These are phyloP conservation scores for Zaprionus capensis DNA, from an alignment of 1,140 invertebrate genomes.

Conservation along the genomic window DNA sequence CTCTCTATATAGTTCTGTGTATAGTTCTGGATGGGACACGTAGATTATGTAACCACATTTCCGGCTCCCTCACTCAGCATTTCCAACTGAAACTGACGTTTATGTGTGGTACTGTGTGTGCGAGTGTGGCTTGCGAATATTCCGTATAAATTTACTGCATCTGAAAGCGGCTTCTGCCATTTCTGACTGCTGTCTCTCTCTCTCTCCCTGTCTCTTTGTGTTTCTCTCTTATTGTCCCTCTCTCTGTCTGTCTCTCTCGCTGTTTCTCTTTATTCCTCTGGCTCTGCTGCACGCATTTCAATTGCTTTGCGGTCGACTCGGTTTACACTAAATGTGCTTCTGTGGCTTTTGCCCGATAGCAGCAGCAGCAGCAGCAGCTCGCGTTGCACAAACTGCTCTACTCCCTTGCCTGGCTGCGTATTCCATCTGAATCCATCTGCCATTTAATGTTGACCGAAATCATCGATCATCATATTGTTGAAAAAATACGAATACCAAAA, in stretches of 20 bases:
- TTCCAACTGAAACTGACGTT: slow-evolving; percentile 22
- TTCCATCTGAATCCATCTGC: not conserved
- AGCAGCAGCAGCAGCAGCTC: slow-evolving; percentile 19
- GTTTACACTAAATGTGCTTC: slow-evolving; percentile 78
- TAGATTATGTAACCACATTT: slow-evolving; percentile 79
- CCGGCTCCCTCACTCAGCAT: slow-evolving; percentile 43
- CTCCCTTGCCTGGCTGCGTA: not conserved
- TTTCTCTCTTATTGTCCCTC: not conserved
- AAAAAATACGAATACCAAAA: not conserved
- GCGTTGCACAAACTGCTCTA: not conserved
- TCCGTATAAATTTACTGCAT: slow-evolving; percentile 14
- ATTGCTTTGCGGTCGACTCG: slow-evolving; percentile 76
- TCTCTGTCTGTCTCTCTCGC: not conserved
- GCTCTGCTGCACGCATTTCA: slow-evolving; percentile 55
- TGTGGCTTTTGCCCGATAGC: slow-evolving; percentile 54
- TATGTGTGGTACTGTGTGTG: not conserved
- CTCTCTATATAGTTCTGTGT: not conserved
- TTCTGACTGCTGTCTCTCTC: not conserved
- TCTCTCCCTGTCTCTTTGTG: not conserved
- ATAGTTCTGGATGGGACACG: slow-evolving; percentile 46
- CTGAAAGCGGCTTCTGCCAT: slow-evolving; percentile 7
- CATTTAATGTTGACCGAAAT: slow-evolving; percentile 1
- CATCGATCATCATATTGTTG: not conserved
- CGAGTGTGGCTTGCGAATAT: not conserved
- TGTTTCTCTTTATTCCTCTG: slow-evolving; percentile 22